Evolutionary conservation across 2,113 vertebrate genomes (phyloP).

Genomic region (Planiliza haematocheilus): DNA sequence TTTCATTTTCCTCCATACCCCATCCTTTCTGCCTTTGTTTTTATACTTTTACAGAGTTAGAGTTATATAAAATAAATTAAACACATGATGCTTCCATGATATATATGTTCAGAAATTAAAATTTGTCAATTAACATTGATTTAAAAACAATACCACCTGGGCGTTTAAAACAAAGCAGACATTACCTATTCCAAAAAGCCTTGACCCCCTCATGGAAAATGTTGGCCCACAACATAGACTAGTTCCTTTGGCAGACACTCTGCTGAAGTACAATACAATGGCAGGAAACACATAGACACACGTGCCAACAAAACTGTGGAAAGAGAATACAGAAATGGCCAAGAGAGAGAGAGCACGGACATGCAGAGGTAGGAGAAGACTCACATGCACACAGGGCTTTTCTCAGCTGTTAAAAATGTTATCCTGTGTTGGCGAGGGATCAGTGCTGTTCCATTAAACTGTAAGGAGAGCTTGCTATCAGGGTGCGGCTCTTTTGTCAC

Average conservation of each 20-base stretch:
- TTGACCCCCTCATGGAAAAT: constrained; percentile 46
- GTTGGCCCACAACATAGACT: constrained; percentile 22
- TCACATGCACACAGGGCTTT: constrained; percentile 24
- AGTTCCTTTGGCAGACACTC: constrained; percentile 19
- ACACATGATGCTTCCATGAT: background rate
- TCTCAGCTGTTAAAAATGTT: constrained; percentile 57
- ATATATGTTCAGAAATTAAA: constrained; percentile 26
- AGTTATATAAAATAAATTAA: background rate
- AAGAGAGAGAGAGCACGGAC: constrained; percentile 43
- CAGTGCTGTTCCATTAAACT: constrained; percentile 58
- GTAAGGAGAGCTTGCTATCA: constrained; percentile 49
- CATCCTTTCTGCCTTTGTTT: background rate
- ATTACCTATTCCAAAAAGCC: constrained; percentile 35
- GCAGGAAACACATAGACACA: constrained; percentile 59
- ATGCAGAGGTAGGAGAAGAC: constrained; percentile 46
- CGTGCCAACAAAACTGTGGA: constrained; percentile 10
- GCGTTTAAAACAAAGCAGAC: constrained; percentile 12
- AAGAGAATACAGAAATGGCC: constrained; percentile 28
- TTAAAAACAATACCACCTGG: constrained; percentile 16
- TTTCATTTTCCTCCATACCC: background rate
- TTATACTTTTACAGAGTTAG: background rate
- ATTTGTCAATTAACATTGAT: background rate
- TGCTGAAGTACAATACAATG: constrained; percentile 59
- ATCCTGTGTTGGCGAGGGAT: constrained; percentile 37
- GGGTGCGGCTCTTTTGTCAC: constrained; percentile 46